phyloP scores from a whole-genome alignment of 2,797 vertebrate genomes.

The Xerus rutilus region DNA sequence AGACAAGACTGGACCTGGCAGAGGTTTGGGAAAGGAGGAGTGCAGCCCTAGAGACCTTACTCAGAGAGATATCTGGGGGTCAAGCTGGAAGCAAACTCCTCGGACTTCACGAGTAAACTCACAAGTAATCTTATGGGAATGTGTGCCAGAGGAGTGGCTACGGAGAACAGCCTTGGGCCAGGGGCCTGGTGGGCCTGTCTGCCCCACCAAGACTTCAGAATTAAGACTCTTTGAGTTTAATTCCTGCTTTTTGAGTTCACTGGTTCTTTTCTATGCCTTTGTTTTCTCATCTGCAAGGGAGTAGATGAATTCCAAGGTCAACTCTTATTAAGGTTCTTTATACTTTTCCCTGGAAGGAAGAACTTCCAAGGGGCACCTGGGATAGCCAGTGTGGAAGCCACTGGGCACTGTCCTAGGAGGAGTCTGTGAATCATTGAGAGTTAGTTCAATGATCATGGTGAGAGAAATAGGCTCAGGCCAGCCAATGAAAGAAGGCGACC shows the following conservation, averaged over 20 bases:
- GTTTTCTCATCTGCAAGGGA: slow-evolving; percentile 27
- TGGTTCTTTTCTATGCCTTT: slow-evolving; percentile 3
- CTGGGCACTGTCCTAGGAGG: background rate
- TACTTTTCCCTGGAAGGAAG: slow-evolving; percentile 1
- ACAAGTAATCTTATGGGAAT: background rate
- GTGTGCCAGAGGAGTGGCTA: background rate
- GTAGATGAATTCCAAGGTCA: background rate
- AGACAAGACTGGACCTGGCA: background rate
- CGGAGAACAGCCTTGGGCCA: background rate
- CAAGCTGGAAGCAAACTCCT: background rate
- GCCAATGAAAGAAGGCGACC: background rate
- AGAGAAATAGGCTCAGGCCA: background rate
- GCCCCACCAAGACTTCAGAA: background rate
- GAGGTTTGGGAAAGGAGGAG: background rate
- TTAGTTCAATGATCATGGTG: background rate
- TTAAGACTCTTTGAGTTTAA: background rate
- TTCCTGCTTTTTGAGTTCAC: background rate
- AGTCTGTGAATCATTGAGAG: background rate
- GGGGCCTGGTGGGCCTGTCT: background rate
- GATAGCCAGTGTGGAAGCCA: background rate
- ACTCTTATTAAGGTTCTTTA: background rate
- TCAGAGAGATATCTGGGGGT: background rate
- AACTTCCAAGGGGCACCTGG: background rate
- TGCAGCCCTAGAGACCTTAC: background rate
- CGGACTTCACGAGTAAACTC: background rate